Base-by-base conservation (phyloP, 2,888 invertebrate species). In the Eupithecia vulgata region DNA sequence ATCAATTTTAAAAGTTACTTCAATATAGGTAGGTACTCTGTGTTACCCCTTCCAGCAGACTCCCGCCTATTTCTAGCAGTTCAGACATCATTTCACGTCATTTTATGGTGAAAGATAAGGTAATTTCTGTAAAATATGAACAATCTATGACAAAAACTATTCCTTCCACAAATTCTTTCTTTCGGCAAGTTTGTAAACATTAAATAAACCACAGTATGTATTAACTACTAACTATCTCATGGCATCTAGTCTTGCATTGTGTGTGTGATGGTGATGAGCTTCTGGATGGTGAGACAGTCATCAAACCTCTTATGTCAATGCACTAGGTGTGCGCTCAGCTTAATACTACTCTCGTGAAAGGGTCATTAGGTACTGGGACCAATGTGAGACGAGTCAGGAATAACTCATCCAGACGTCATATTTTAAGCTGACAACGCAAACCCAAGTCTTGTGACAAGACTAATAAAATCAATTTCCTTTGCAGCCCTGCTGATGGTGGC, bases 401-500 rank as follows among this genome's bases (percentile, higher is more conserved):
- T n/a, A n/a, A n/a, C n/a, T n/a, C n/a, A n/a, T n/a, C n/a, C 48
- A 52, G 48, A 48, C n/a, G 17, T 48, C 7, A n/a, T n/a, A 48
- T 48, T 48, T 48, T 6, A 48, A n/a, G 48, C 8, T 57, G 57
- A 12, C 34, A 30, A 15, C 34, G 6, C 25, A 61, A 34, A 61
- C 30, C 2, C 15, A 61, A 30, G 1, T 30, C 34, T 30, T 15
- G 5, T 6, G 7, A 34, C 59, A 61, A 15, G 21, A 25, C 13
- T 34, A 61, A 25, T 67, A 72, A 73, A 34, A 34, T 57, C 5
- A 10, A 72, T n/a, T 76, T 75, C 71, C 4, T 73, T 77, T 69
- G 34, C 95, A 99, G 99, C 98, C 5, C 90, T 97, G 37, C 97
- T 97, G 84, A 96, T 99, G 97, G 96, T 97, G 71, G 96, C 97